These are phyloP conservation scores for Abrostola tripartita DNA, from an alignment of 2,888 invertebrate species.

Conservation along the genomic window DNA sequence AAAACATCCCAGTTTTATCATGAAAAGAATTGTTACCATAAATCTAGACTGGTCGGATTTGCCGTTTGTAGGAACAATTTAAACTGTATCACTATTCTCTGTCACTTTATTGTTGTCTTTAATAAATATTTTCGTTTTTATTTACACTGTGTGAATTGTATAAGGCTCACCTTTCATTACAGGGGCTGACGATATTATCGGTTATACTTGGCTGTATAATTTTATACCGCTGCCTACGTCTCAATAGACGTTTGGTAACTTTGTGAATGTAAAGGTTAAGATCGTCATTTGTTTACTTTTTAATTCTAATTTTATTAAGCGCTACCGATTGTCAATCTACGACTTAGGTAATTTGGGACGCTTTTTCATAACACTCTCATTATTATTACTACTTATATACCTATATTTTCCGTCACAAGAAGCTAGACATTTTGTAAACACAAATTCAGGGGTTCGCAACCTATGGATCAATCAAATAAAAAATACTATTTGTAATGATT, in stretches of 20 bases:
- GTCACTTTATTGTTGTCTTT: not conserved
- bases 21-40: conserved; percentile 34
- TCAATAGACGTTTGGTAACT: not conserved
- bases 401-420: too few relatives aligned
- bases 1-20: conserved; percentile 58
- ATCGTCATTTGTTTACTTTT: not conserved
- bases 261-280: not conserved
- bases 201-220: not conserved
- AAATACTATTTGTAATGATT: too few relatives aligned
- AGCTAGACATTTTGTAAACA: too few relatives aligned
- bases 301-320: not conserved
- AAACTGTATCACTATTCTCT: conserved; percentile 9
- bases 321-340: conserved; percentile 8
- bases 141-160: not conserved
- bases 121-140: not conserved
- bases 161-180: not conserved
- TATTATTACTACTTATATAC: conserved; percentile 6
- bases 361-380: conserved; percentile 8
- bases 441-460: too few relatives aligned
- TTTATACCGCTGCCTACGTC: not conserved
- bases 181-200: too few relatives aligned
- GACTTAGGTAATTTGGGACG: conserved; percentile 12
- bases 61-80: conserved; percentile 34
- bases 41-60: conserved; percentile 44
- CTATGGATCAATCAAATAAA: too few relatives aligned